These are phyloP conservation scores for Crypturellus undulatus DNA, from an alignment of 2,113 vertebrate genomes.

Conservation along the genomic window DNA sequence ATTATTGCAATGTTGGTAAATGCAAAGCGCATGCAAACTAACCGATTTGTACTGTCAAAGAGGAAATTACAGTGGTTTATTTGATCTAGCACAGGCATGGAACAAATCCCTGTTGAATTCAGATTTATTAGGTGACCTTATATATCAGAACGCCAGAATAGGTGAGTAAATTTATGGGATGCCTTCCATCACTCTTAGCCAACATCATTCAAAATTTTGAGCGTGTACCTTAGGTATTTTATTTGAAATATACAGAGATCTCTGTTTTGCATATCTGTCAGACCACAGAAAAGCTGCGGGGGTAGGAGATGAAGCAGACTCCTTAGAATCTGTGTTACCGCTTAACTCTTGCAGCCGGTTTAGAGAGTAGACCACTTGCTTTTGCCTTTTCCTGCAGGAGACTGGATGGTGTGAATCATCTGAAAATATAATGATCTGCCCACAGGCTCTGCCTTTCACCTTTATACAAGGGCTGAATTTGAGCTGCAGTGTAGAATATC, in stretches of 20 bases:
- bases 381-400: background rate
- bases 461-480: background rate
- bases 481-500: background rate
- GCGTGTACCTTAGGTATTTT: background rate
- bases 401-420: background rate
- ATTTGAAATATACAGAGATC: background rate
- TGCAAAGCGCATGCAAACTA: background rate
- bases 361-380: background rate
- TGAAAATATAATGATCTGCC: background rate
- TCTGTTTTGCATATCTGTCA: background rate
- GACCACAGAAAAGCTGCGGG: fast-evolving
- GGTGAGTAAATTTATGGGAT: background rate
- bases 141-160: fast-evolving
- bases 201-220: background rate
- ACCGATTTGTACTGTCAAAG: background rate
- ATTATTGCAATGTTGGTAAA: background rate
- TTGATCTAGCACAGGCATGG: background rate
- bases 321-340: fast-evolving
- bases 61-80: background rate
- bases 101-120: background rate
- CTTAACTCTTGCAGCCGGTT: fast-evolving
- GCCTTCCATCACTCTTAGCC: background rate
- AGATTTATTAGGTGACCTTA: background rate
- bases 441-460: background rate
- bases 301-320: fast-evolving